phyloP scores from a whole-genome alignment of 1,140 invertebrate species.

The Drosophila jambulina region DNA sequence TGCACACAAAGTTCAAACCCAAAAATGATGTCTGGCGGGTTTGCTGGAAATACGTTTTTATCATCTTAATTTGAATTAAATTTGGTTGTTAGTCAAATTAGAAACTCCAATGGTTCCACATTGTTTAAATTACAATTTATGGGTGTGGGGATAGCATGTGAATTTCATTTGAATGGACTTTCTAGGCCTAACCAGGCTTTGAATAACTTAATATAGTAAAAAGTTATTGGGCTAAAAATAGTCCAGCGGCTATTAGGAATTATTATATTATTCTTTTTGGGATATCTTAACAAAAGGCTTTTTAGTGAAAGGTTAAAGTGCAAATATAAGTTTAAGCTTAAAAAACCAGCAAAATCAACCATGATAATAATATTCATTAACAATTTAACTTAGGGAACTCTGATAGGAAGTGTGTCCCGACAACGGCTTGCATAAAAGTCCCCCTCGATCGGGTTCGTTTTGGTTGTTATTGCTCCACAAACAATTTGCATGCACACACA shows the following conservation, averaged over 20 bases:
- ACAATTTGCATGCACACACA: constrained; percentile 35
- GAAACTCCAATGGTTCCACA: constrained; percentile 14
- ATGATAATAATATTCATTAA: not conserved
- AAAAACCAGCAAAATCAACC: not conserved
- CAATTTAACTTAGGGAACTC: not conserved
- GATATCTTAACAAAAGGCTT: too few species aligned
- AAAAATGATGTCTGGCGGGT: constrained; percentile 29
- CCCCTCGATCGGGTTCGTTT: constrained; percentile 3
- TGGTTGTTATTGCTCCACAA: constrained; percentile 17
- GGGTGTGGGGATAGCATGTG: not conserved
- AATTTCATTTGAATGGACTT: not conserved
- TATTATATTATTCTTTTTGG: not conserved
- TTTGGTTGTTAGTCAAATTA: constrained; percentile 17
- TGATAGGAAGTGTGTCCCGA: not conserved
- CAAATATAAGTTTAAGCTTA: too few species aligned
- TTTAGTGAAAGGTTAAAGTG: not conserved
- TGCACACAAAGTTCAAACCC: constrained; percentile 33
- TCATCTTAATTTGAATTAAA: constrained; percentile 11
- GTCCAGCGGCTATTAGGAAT: not conserved
- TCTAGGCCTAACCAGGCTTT: constrained; percentile 8
- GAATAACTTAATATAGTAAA: constrained; percentile 1
- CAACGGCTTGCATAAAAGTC: not conserved
- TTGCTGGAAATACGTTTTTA: constrained; percentile 1
- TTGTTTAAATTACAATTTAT: constrained; percentile 23
- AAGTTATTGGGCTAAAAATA: constrained; percentile 22